Evolutionary conservation across 2,113 vertebrate genomes (phyloP).

Genomic region (Triplophysa dalaica): DNA sequence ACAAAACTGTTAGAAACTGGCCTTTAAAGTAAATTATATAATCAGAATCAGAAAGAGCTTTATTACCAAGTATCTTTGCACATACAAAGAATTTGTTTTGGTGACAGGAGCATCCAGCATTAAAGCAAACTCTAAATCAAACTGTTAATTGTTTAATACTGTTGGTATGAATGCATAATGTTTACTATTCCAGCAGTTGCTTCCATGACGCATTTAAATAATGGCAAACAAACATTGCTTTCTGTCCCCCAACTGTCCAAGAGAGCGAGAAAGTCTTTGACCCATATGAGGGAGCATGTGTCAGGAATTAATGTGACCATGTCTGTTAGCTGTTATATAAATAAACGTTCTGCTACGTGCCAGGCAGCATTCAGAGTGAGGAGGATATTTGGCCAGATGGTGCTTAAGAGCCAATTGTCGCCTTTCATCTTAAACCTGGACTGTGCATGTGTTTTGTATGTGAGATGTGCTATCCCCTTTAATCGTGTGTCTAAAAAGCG

Average conservation of each 20-base stretch:
- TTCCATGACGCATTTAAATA: slow-evolving; percentile 22
- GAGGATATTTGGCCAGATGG: slow-evolving; percentile 56
- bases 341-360: slow-evolving; percentile 56
- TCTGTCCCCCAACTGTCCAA: slow-evolving; percentile 11
- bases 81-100: too few relatives aligned
- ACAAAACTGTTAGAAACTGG: not conserved
- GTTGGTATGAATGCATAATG: not conserved
- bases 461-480: not conserved
- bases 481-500: not conserved
- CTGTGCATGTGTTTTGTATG: slow-evolving; percentile 28
- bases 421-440: slow-evolving; percentile 48
- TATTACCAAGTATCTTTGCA: too few relatives aligned
- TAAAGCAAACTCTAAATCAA: slow-evolving; percentile 1
- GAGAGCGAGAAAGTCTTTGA: slow-evolving; percentile 20
- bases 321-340: slow-evolving; percentile 32
- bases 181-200: not conserved
- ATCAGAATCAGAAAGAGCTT: not conserved
- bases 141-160: slow-evolving; percentile 7
- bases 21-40: not conserved
- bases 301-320: slow-evolving; percentile 35
- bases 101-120: too few relatives aligned
- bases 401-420: slow-evolving; percentile 38
- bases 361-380: slow-evolving; percentile 39
- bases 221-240: slow-evolving; percentile 30
- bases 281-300: slow-evolving; percentile 17